These are phyloP conservation scores for Andrena fulva DNA, from an alignment of 2,888 invertebrate genomes.

Conservation along the genomic window DNA sequence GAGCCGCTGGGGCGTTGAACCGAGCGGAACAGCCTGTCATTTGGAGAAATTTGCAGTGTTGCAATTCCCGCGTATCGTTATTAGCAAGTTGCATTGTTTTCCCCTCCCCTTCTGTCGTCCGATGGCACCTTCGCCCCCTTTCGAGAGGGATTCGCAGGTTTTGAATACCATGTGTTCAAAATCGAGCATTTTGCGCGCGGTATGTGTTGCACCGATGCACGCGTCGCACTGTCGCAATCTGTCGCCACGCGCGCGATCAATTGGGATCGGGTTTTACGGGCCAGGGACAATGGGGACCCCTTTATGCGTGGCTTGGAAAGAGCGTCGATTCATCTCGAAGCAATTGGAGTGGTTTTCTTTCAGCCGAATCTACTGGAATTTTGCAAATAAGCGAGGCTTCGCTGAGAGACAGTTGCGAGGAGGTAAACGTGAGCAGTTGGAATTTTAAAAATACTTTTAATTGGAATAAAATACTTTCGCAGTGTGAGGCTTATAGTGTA, in stretches of 20 bases:
- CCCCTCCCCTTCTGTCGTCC: background rate
- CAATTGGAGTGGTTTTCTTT: background rate
- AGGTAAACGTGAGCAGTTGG: background rate
- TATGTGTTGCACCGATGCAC: conserved; percentile 20
- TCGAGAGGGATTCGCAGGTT: background rate
- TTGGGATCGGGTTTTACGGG: conserved; percentile 11
- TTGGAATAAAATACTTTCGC: too few relatives aligned
- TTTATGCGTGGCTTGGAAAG: background rate
- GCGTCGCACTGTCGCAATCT: conserved; percentile 22
- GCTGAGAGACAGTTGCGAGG: background rate
- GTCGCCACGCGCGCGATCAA: conserved; percentile 10
- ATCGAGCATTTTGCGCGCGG: conserved; percentile 14
- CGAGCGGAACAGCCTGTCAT: background rate
- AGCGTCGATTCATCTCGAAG: background rate
- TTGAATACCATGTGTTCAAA: conserved; percentile 18
- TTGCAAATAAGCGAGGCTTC: background rate
- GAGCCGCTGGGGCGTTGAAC: too few relatives aligned
- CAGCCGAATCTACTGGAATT: background rate
- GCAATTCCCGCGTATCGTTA: background rate
- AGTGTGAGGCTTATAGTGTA: too few relatives aligned
- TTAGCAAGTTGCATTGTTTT: background rate
- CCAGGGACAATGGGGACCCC: background rate
- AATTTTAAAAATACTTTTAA: background rate
- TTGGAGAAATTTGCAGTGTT: background rate
- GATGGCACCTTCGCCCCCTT: background rate